Percentiles rank a stretch among this genome's conserved stretches.
These are phyloP conservation scores for Pteromalus puparum DNA, from an alignment of 1,140 invertebrate species.

Conservation along the genomic window DNA sequence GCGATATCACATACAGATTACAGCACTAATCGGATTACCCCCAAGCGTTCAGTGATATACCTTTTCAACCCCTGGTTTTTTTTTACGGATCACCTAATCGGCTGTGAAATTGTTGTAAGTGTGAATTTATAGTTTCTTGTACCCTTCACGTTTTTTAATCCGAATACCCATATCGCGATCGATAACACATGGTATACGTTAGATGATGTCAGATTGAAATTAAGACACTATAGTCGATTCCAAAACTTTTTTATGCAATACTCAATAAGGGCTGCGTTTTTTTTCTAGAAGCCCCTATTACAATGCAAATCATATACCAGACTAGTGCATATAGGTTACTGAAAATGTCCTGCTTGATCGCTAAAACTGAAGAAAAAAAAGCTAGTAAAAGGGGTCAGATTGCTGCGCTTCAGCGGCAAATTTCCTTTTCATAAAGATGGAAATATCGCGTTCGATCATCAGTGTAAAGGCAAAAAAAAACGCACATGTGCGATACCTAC, in stretches of 20 bases:
- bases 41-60: background rate
- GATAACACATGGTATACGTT: too few relatives aligned
- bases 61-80: background rate
- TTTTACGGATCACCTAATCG: background rate
- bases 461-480: conserved; percentile 13
- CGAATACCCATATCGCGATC: too few relatives aligned
- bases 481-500: conserved; percentile 10
- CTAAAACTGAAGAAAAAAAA: conserved; percentile 22
- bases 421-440: conserved; percentile 49
- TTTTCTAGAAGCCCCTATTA: too few relatives aligned
- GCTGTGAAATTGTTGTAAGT: conserved; percentile 2
- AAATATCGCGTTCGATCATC: conserved; percentile 9
- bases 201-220: too few relatives aligned
- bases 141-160: background rate
- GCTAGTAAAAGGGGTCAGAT: conserved; percentile 64
- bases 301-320: too few relatives aligned
- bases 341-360: background rate
- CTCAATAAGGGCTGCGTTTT: too few relatives aligned
- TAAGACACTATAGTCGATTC: too few relatives aligned
- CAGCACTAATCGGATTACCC: conserved; percentile 39
- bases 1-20: conserved; percentile 18
- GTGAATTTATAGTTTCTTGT: background rate
- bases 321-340: too few relatives aligned
- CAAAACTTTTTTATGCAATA: too few relatives aligned
- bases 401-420: conserved; percentile 56